Base-by-base conservation (phyloP, 2,888 invertebrate genomes). In the Hedychridium roseum region DNA sequence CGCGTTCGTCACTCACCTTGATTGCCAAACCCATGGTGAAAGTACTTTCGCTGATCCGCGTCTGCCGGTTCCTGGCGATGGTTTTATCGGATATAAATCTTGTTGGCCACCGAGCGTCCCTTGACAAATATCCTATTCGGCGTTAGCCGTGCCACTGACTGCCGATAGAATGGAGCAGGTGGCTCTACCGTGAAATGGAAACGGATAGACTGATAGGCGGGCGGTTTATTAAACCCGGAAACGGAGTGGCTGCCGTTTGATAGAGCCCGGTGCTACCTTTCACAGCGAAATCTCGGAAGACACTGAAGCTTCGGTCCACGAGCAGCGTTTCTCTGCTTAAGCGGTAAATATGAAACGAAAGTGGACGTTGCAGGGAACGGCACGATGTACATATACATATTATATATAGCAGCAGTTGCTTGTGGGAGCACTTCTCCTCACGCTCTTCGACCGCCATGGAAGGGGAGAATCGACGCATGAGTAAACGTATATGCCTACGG, bases 341-440 rank as follows among this genome's bases (percentile, higher is more conserved):
- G 54, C 53, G 58, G 63, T 65, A 68, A 64, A 62, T 66, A 68
- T 62, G 71, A 74, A 70, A 71, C 63, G 71, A 74, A 70, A 71
- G 71, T 68, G 54, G 62, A 53, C 37, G 56, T 51, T 48, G 48
- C 34, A 52, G 36, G 28, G 44, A 47, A 48, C 55, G 42, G 48
- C 48, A 55, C 50, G 47, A 41, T n/a, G n/a, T n/a, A n/a, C n/a
- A n/a, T n/a, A n/a, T n/a, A n/a, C n/a, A n/a, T n/a, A n/a, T 38
- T 34, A 60, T 59, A 52, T 61, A 56, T 62, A 54, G 45, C 37
- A 32, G 23, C 36, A 23, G 34, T 48, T 41, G 43, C 50, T 35
- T 38, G 39, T 44, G 44, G 15, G 40, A 27, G 32, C 50, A 57
- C 36, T 35, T 48, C 38, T 42, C 34, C 37, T 18, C 28, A 20